Evolutionary conservation across 2,113 vertebrate species (phyloP).

Genomic region (Gnathonemus echidnorhynchus): DNA sequence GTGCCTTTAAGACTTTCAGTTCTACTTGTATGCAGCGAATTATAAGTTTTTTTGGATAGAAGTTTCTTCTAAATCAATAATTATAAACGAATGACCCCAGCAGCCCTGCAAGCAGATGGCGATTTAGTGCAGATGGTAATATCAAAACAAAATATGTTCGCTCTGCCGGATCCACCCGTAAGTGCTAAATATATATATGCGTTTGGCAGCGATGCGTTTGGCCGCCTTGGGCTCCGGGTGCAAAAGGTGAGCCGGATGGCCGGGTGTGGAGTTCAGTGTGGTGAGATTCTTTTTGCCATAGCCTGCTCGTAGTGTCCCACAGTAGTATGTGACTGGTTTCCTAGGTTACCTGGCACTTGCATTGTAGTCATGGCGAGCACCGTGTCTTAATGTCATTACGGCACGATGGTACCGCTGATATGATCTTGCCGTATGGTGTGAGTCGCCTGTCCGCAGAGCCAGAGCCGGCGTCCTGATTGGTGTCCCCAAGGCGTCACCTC

Average conservation of each 20-base stretch:
- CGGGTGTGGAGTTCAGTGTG: neutral
- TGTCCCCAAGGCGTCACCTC: neutral
- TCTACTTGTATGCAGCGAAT: neutral
- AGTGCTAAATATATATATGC: neutral
- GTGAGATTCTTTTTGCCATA: neutral
- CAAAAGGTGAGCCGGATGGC: neutral
- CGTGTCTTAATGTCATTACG: neutral
- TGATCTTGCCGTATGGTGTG: neutral
- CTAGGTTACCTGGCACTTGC: neutral
- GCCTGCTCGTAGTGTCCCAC: neutral
- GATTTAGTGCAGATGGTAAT: neutral
- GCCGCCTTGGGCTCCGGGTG: neutral
- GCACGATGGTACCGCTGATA: neutral
- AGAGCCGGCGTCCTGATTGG: neutral
- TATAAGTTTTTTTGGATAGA: neutral
- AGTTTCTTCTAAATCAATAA: neutral
- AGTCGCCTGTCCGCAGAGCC: neutral
- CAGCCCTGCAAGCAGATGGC: neutral
- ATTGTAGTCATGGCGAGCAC: neutral
- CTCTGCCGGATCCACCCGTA: neutral
- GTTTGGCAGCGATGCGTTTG: neutral
- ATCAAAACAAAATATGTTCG: neutral
- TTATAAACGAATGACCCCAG: neutral
- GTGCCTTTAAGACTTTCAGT: neutral
- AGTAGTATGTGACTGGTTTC: neutral